Base-by-base conservation (phyloP, 2,888 invertebrate genomes). In the Branchipolynoe longqiensis region DNA sequence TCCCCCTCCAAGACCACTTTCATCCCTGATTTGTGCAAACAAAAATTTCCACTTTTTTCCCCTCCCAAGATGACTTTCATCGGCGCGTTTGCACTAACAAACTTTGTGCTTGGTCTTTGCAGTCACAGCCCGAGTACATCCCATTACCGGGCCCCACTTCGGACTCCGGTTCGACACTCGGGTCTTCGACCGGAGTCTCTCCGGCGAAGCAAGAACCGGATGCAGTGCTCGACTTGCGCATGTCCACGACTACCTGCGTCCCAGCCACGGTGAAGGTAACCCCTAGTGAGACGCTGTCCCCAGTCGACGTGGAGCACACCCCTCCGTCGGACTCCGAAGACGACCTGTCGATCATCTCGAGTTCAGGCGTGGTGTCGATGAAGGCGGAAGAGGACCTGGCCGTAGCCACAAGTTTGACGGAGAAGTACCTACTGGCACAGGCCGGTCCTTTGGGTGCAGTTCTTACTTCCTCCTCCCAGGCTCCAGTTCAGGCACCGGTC, bases 311-410 rank as follows among this genome's bases (percentile, higher is more conserved):
- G 28, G 78, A 48, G 12, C 78, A 48, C 25, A 48, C 78, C 28
- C 78, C 90, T 8, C 90, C 91, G 3, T 89, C 90, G 0, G 90
- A 90, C 8, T 88, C 89, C 0, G 90, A 90, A 22, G 89, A 90
- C 84, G 90, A 90, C 38, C 88, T 88, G 8, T 83, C 87, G 25
- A 85, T 85, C 40, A 85, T 87, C 25, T 86, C 88, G 4, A 87
- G 85, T 62, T 85, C 87, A 22, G 38, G 38, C 48, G 38, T 69
- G 69, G 36, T 38, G 22, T 38, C 69, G 1, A 36, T 22, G 4
- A 1, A 12, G 36, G 38, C 36, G 18, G 69, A 33, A 0, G 69
- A 69, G 8, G 69, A 69, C 0, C 0, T 58, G 18, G 1, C 25
- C 69, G 33, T 1, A 33, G 18, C n/a, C n/a, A n/a, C n/a, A n/a